Conservation (phyloP, 37 sponge, comb jelly and placozoan species). For the Aphrocallistes beatrix region DNA sequence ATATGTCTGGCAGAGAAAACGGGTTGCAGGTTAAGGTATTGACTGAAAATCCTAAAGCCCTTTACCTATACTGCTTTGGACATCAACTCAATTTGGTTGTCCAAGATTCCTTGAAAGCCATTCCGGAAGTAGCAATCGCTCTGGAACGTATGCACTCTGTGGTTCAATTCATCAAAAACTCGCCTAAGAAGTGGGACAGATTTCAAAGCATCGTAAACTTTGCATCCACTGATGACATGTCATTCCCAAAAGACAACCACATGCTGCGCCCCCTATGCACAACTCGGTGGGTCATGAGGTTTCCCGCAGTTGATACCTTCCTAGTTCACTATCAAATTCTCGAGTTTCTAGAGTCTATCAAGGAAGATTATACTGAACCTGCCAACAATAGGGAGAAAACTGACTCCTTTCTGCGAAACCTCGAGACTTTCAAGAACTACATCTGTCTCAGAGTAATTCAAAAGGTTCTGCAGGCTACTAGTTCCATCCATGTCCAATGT, state of each 20-base stretch:
- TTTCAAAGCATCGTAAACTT: neutral
- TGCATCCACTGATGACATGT: conserved; percentile 9
- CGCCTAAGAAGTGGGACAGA: conserved; percentile 14
- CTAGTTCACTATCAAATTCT: conserved; percentile 5
- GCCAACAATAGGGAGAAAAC: conserved; percentile 17
- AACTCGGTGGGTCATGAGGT: conserved; percentile 10
- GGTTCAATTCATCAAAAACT: conserved; percentile 17
- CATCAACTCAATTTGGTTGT: conserved; percentile 20
- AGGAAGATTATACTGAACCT: conserved; percentile 9
- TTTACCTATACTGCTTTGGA: conserved; percentile 4
- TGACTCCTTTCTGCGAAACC: neutral
- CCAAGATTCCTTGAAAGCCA: conserved; percentile 7
- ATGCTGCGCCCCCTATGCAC: conserved; percentile 11
- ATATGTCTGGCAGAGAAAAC: conserved; percentile 18
- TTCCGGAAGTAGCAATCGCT: conserved; percentile 19
- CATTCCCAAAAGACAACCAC: conserved; percentile 17
- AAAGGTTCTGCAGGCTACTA: conserved; percentile 12
- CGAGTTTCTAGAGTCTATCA: conserved; percentile 7
- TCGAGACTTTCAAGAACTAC: conserved; percentile 16
- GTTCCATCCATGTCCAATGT: conserved; percentile 2
- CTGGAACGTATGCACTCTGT: conserved; percentile 11
- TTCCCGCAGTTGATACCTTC: conserved; percentile 6
- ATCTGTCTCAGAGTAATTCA: conserved; percentile 2
- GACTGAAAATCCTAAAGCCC: conserved; percentile 19
- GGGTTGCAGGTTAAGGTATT: conserved; percentile 11